Evolutionary conservation across 2,113 vertebrate species (phyloP).

Genomic region (Gavialis gangeticus): DNA sequence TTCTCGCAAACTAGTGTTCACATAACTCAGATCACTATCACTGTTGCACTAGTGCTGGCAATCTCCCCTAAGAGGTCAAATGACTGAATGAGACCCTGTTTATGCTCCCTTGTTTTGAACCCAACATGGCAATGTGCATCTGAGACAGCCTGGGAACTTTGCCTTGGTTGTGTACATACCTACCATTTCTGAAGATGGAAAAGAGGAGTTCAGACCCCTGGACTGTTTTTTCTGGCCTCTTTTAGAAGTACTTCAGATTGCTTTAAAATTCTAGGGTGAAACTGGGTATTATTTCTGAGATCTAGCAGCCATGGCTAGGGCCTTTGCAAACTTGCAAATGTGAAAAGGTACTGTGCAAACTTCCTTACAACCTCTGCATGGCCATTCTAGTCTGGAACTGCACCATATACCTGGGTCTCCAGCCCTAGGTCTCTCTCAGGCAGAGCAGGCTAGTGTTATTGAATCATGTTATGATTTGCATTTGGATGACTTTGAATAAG

Average conservation of each 20-base stretch:
- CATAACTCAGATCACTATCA: not conserved
- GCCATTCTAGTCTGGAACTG: fast-evolving
- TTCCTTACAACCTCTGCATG: not conserved
- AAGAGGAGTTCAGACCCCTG: not conserved
- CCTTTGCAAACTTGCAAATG: too few relatives aligned
- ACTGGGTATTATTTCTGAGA: not conserved
- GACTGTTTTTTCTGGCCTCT: not conserved
- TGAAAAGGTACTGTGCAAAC: not conserved
- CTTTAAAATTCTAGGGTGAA: not conserved
- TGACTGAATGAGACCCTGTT: not conserved
- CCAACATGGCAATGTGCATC: too few relatives aligned
- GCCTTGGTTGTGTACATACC: too few relatives aligned
- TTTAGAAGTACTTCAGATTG: not conserved
- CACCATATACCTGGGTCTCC: not conserved
- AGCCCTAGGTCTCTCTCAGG: not conserved
- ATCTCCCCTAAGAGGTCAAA: not conserved
- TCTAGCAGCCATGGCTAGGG: not conserved
- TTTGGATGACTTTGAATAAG: not conserved
- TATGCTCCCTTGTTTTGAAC: not conserved
- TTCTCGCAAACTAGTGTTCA: not conserved
- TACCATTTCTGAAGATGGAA: not conserved
- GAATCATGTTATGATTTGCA: not conserved
- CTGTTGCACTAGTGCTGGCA: too few relatives aligned
- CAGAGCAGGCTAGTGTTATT: fast-evolving
- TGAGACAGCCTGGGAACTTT: not conserved